phyloP scores from a whole-genome alignment of 2,888 invertebrate genomes.

The Amblyjoppa proteus region DNA sequence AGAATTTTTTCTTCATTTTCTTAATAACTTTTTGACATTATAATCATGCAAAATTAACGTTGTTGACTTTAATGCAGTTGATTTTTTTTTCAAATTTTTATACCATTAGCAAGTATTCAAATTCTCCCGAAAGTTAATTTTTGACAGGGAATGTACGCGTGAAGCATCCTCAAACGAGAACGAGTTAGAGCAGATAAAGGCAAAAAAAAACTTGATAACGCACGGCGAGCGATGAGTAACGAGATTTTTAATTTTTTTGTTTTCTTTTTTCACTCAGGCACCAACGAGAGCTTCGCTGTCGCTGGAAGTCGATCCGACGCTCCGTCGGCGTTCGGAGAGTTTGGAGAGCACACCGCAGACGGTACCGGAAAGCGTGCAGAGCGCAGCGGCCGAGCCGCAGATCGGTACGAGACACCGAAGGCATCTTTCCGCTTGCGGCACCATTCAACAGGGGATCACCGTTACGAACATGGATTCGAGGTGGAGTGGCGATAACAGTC shows the following conservation, averaged over 20 bases:
- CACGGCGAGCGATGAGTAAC: not conserved
- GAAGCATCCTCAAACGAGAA: too few species aligned
- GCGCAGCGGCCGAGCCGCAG: slow-evolving; percentile 84
- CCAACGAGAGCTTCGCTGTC: slow-evolving; percentile 88
- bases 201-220: not conserved
- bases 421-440: slow-evolving; percentile 87
- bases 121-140: too few species aligned
- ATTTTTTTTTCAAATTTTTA: too few species aligned
- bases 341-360: slow-evolving; percentile 87
- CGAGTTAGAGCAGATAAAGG: not conserved
- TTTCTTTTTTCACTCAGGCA: slow-evolving; percentile 81
- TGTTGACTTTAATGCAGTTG: too few species aligned
- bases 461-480: slow-evolving; percentile 83
- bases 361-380: slow-evolving; percentile 83
- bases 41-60: too few species aligned
- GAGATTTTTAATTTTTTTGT: not conserved
- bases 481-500: slow-evolving; percentile 71
- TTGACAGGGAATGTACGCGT: too few species aligned
- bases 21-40: too few species aligned
- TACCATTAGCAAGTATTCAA: too few species aligned
- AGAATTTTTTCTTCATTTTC: too few species aligned
- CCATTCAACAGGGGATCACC: slow-evolving; percentile 80
- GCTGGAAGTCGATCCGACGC: slow-evolving; percentile 87
- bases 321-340: slow-evolving; percentile 86
- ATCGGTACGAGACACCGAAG: slow-evolving; percentile 85